Percentiles rank a stretch among this genome's conserved stretches.
These are phyloP conservation scores for Lithobius niger DNA, from an alignment of 1,140 invertebrate species.

Conservation along the genomic window DNA sequence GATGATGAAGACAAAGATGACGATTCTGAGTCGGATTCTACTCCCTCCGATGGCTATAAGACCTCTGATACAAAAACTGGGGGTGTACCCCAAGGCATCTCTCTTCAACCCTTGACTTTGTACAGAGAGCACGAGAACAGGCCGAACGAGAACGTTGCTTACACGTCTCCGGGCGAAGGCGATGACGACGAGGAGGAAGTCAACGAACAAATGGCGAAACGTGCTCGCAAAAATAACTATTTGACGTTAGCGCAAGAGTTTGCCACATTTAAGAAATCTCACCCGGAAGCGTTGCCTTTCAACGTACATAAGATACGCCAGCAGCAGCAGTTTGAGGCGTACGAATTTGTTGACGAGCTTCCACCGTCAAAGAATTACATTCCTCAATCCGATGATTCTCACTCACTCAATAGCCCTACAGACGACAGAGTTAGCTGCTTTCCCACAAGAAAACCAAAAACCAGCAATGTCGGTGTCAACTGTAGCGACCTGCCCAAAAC, in stretches of 20 bases:
- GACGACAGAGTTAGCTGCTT: no score
- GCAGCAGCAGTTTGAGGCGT: no score
- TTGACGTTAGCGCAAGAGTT: slow-evolving; percentile 32
- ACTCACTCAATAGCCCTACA: no score
- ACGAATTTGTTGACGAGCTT: not conserved
- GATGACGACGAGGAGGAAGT: slow-evolving; percentile 20
- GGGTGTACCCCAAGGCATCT: no score
- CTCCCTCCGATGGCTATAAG: not conserved
- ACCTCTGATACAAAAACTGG: not conserved
- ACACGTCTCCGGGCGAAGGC: slow-evolving; percentile 4
- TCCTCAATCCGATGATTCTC: not conserved
- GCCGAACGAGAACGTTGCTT: not conserved
- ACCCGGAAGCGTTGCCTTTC: slow-evolving; percentile 15
- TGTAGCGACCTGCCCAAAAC: not conserved
- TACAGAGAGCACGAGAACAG: not conserved
- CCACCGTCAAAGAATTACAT: not conserved
- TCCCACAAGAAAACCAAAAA: no score
- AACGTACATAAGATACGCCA: not conserved
- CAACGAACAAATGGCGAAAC: slow-evolving; percentile 25
- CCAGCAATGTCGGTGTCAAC: no score
- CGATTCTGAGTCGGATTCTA: not conserved
- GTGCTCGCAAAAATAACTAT: slow-evolving; percentile 27
- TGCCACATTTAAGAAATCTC: slow-evolving; percentile 25
- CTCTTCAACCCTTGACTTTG: not conserved
- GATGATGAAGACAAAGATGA: not conserved